Base-by-base conservation (phyloP, 2,888 invertebrate genomes). In the Eupithecia subumbrata region DNA sequence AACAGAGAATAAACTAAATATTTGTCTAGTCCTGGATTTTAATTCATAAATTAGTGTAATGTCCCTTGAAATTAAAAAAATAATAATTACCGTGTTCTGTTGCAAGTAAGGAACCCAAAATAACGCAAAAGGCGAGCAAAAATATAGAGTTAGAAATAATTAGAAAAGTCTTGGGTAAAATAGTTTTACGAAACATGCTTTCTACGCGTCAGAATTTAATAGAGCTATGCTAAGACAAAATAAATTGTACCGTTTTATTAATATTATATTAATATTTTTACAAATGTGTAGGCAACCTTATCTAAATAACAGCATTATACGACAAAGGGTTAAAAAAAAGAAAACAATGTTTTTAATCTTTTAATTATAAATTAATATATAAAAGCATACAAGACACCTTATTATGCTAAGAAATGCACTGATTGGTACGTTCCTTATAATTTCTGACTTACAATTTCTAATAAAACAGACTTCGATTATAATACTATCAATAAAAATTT, bases 341-440 rank as follows among this genome's bases (percentile, higher is more conserved):
- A 71, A 86, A 86, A 83, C 84, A 40, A 48, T 69, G 48, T n/a
- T 34, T 75, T 87, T 90, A 92, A 90, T 90, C 3, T 56, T 89
- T 94, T 93, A 92, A 91, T 85, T 93, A 93, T 93, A 93, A 93
- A 92, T 93, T 92, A 93, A 88, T 92, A 91, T 91, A 91, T 91
- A 91, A 91, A 93, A 92, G 92, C 92, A 92, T 92, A 91, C 92
- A 92, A 87, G 87, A 90, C 90, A 91, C 92, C 64, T 64, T 64
- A 67, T 92, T 92, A 93, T 86, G 87, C 90, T 92, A 93, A 87
- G 91, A 94, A 94, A 94, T 94, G 94, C 94, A 93, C 90, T 78
- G 85, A 89, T 94, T 92, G 94, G 94, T 94, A 94, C 94, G 92
- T 91, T 88, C 85, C 88, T 84, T 85, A 86, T 82, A 82, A 85